Conservation (phyloP, 2,888 invertebrate genomes). For the Pristionchus japonicus region DNA sequence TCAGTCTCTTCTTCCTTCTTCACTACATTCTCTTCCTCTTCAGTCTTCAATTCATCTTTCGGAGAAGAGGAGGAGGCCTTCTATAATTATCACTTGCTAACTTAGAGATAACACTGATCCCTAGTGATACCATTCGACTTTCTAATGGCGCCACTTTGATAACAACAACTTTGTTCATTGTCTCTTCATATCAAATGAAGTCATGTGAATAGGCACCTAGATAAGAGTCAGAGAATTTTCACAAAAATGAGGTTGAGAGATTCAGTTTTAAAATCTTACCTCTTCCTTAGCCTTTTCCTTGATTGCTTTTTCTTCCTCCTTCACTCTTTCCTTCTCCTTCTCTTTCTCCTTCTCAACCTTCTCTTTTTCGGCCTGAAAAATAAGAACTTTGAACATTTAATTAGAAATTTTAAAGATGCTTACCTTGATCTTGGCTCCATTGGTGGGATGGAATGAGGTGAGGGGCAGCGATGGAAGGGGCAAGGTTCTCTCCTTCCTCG, state of each 20-base stretch:
- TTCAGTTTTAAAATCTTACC: not conserved
- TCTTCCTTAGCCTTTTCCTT: not conserved
- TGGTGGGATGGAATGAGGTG: slow-evolving; percentile 37
- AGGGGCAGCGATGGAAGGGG: not conserved
- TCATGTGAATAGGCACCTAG: not conserved
- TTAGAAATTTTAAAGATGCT: not conserved
- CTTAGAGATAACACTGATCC: not conserved
- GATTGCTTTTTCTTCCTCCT: not conserved
- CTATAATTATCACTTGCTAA: too few relatives aligned
- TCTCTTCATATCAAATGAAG: not conserved
- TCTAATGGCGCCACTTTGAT: not conserved
- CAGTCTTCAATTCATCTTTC: not conserved
- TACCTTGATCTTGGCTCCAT: slow-evolving; percentile 11
- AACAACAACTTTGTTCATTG: not conserved
- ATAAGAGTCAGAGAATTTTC: not conserved
- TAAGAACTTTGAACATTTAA: too few relatives aligned
- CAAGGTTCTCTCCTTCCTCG: not conserved
- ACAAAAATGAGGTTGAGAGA: too few relatives aligned
- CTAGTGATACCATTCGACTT: not conserved
- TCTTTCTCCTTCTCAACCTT: slow-evolving; percentile 36
- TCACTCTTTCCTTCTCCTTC: not conserved
- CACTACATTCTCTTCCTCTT: not conserved
- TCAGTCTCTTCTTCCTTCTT: not conserved
- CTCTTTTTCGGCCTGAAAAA: not conserved
- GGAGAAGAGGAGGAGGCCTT: not conserved